Conservation (phyloP, 1,140 invertebrate species). For the Drosophila rufa region DNA sequence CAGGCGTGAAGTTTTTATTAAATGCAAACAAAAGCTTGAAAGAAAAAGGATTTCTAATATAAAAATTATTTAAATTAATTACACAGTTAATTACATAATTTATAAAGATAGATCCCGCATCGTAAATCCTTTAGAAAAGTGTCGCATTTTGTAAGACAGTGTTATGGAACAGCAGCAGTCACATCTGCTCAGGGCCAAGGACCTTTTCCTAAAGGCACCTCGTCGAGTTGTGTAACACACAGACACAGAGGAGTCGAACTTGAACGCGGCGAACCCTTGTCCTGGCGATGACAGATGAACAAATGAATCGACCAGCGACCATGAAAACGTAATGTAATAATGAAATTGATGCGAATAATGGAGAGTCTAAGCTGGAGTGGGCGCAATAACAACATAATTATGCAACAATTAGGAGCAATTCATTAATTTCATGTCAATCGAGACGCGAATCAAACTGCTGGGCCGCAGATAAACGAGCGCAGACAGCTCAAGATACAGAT, state of each 20-base stretch:
- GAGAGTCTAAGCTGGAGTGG: background rate
- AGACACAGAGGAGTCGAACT: background rate
- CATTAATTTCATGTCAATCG: slow-evolving; percentile 53
- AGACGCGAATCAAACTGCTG: slow-evolving; percentile 34
- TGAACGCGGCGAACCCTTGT: background rate
- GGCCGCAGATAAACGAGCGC: slow-evolving; percentile 16
- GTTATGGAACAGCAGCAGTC: background rate
- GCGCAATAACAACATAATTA: slow-evolving; percentile 47
- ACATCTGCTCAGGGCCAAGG: slow-evolving; percentile 10
- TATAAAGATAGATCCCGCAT: no score
- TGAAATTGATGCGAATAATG: slow-evolving; percentile 12
- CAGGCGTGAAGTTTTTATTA: background rate
- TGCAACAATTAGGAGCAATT: slow-evolving; percentile 35
- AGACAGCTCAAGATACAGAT: background rate
- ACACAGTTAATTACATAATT: no score
- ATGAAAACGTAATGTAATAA: slow-evolving; percentile 23
- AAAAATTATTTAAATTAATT: no score
- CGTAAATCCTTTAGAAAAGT: no score
- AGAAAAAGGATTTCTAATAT: no score
- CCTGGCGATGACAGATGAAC: slow-evolving; percentile 15
- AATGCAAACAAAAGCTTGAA: background rate
- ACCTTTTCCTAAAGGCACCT: slow-evolving; percentile 1
- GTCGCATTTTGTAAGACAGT: background rate
- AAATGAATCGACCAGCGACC: background rate
- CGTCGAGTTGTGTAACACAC: background rate